These are phyloP conservation scores for Otus sunia DNA, from an alignment of 2,113 vertebrate genomes.

Conservation along the genomic window DNA sequence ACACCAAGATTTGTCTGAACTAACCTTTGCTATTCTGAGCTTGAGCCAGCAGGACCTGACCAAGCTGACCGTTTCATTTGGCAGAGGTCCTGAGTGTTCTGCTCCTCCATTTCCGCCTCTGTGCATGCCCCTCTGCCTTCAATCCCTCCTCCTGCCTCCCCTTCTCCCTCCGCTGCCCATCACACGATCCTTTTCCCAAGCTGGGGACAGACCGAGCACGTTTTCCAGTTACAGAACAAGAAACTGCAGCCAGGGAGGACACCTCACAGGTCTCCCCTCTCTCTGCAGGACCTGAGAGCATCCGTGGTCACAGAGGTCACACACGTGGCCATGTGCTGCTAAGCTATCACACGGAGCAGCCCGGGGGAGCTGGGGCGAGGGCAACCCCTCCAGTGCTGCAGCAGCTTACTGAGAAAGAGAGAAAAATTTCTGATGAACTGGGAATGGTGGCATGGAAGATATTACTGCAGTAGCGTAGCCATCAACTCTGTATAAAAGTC, in stretches of 20 bases:
- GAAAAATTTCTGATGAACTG: background rate
- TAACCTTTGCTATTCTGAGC: background rate
- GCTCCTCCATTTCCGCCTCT: background rate
- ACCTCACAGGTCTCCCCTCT: background rate
- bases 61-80: background rate
- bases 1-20: background rate
- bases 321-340: background rate
- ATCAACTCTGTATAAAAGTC: background rate
- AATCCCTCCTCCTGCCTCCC: background rate
- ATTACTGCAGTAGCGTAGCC: background rate
- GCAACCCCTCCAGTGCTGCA: background rate
- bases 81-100: background rate
- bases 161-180: background rate
- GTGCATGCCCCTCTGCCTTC: background rate
- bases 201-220: background rate
- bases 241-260: background rate
- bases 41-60: background rate
- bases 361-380: rapidly evolving
- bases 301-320: background rate
- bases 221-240: background rate
- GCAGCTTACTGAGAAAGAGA: background rate
- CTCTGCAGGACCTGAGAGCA: background rate
- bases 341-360: background rate
- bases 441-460: background rate
- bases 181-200: rapidly evolving